Percentiles rank a stretch among this genome's conserved stretches.
These are phyloP conservation scores for Diloba caeruleocephala DNA, from an alignment of 2,888 invertebrate genomes.

Conservation along the genomic window DNA sequence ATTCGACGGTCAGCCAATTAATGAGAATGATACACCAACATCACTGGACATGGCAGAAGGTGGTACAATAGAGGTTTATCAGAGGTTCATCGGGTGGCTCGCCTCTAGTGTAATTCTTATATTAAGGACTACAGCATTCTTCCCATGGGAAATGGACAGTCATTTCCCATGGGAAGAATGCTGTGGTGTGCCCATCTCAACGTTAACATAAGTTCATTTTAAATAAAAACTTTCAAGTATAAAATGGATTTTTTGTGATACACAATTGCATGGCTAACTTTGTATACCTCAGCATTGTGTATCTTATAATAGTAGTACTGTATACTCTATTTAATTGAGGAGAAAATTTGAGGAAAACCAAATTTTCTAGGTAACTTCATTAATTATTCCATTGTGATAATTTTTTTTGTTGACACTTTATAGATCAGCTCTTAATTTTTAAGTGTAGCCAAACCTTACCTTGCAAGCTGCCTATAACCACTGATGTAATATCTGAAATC, in stretches of 20 bases:
- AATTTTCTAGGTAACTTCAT: conserved; percentile 81
- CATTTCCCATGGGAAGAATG: conserved; percentile 74
- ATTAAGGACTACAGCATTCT: too few relatives aligned
- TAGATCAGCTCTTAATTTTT: conserved; percentile 73
- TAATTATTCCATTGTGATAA: conserved; percentile 85
- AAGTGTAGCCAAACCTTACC: conserved; percentile 68
- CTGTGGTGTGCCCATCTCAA: conserved; percentile 82
- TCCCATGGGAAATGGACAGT: too few relatives aligned
- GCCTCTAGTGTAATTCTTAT: conserved; percentile 77
- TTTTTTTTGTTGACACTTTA: conserved; percentile 78
- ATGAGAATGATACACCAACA: conserved; percentile 96
- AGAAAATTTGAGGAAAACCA: conserved; percentile 79
- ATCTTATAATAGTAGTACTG: conserved; percentile 64
- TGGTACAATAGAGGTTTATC: conserved; percentile 98
- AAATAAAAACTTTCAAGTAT: conserved; percentile 68
- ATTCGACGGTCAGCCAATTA: conserved; percentile 97
- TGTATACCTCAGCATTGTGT: conserved; percentile 60
- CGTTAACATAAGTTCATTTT: conserved; percentile 85
- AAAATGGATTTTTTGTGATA: conserved; percentile 68
- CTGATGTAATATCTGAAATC: conserved; percentile 66
- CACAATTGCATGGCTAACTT: conserved; percentile 57
- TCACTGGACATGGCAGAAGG: conserved; percentile 98
- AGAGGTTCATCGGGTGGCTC: conserved; percentile 97
- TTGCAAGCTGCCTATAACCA: conserved; percentile 71
- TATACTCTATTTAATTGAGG: conserved; percentile 67